Percentiles rank a stretch among this genome's conserved stretches.
Conservation (phyloP, 2,797 vertebrate genomes). For the Dipus sagitta region DNA sequence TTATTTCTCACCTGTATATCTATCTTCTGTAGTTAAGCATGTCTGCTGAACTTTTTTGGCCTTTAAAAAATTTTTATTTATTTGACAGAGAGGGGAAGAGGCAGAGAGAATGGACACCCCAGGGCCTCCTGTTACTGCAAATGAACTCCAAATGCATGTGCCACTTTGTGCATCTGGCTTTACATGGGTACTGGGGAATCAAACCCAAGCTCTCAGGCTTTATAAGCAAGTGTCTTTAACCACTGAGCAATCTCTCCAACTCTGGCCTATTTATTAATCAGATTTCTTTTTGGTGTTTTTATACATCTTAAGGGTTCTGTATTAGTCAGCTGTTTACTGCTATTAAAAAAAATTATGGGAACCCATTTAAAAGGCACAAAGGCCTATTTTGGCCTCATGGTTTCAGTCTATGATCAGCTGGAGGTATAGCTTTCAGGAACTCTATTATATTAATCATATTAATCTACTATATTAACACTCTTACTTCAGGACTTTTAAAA, state of each 20-base stretch:
- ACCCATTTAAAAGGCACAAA: background rate
- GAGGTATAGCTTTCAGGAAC: background rate
- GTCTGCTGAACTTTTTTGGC: background rate
- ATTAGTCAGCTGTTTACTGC: background rate
- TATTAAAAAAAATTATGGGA: background rate
- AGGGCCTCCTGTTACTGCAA: too few relatives aligned
- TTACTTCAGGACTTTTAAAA: slow-evolving; percentile 10
- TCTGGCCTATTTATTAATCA: background rate
- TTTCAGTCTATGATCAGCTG: background rate
- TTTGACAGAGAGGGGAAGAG: too few relatives aligned
- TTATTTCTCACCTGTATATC: background rate
- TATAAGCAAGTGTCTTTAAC: too few relatives aligned
- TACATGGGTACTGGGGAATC: too few relatives aligned
- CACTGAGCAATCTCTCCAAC: too few relatives aligned
- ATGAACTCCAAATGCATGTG: too few relatives aligned
- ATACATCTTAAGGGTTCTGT: background rate
- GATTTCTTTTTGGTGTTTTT: background rate
- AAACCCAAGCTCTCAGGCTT: too few relatives aligned
- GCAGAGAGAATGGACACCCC: too few relatives aligned
- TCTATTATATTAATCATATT: too few relatives aligned
- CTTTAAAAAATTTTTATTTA: too few relatives aligned
- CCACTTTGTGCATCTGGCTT: too few relatives aligned
- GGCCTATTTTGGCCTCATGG: background rate
- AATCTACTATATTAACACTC: background rate
- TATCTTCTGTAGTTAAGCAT: background rate